Percentiles rank a stretch among this genome's conserved stretches.
These are phyloP conservation scores for Eledona agricola DNA, from an alignment of 2,888 invertebrate species.

Conservation along the genomic window DNA sequence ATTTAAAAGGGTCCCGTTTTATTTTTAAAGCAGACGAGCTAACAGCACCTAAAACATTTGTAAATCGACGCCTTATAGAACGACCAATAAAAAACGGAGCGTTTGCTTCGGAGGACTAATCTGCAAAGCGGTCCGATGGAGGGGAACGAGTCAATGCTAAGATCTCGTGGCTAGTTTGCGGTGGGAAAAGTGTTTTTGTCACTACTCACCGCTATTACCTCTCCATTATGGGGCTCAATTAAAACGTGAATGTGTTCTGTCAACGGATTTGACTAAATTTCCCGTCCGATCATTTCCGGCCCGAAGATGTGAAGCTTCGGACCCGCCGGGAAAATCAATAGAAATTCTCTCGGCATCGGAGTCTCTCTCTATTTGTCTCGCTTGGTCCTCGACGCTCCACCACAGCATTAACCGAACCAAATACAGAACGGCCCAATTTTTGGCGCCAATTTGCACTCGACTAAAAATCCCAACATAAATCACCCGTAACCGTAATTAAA, in stretches of 20 bases:
- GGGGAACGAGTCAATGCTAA: no score
- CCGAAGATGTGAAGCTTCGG: conserved; percentile 30
- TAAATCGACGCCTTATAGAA: no score
- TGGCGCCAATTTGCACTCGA: conserved; percentile 20
- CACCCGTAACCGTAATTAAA: conserved; percentile 15
- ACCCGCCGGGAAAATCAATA: conserved; percentile 34
- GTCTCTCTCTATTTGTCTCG: conserved; percentile 24
- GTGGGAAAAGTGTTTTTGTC: no score
- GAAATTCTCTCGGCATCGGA: conserved; percentile 23
- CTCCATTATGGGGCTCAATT: no score
- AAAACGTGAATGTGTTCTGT: conserved; percentile 22
- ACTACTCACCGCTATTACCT: no score
- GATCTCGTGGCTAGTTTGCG: no score
- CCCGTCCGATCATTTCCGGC: conserved; percentile 28
- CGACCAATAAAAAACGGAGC: no score
- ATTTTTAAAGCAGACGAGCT: no score
- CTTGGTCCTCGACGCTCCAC: conserved; percentile 21
- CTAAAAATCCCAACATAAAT: conserved; percentile 15
- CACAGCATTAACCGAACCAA: conserved; percentile 12
- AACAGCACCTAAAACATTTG: no score
- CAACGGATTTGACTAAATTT: conserved; percentile 19
- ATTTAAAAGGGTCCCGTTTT: no score
- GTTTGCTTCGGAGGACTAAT: no score
- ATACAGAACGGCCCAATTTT: conserved; percentile 9
- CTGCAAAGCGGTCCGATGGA: no score